Conservation (phyloP, 2,888 invertebrate species). For the Cosmopolites sordidus region DNA sequence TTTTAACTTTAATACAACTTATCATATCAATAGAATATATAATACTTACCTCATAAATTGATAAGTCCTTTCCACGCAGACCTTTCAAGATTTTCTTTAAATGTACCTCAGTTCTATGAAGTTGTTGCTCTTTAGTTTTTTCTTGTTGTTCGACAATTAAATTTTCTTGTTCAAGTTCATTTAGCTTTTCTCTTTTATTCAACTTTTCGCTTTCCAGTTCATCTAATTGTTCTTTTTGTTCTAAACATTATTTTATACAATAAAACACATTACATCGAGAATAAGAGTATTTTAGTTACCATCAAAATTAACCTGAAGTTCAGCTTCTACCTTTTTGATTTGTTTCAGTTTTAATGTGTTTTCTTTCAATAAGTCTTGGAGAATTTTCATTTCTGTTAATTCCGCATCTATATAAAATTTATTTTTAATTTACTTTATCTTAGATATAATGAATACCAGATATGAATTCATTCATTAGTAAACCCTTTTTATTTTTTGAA, state of each 20-base stretch:
- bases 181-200: constrained; percentile 29
- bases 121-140: constrained; percentile 45
- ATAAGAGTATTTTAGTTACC: constrained; percentile 26
- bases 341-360: constrained; percentile 30
- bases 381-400: constrained; percentile 50
- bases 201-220: constrained; percentile 19
- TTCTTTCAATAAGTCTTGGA: constrained; percentile 45
- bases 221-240: constrained; percentile 18
- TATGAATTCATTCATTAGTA: no score
- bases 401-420: constrained; percentile 53
- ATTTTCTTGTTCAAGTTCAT: constrained; percentile 35
- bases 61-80: constrained; percentile 39
- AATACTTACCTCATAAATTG: constrained; percentile 41
- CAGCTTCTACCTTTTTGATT: constrained; percentile 33
- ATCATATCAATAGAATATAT: no score
- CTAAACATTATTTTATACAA: no score
- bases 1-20: no score
- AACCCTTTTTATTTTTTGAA: no score
- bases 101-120: constrained; percentile 49
- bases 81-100: constrained; percentile 47
- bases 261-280: no score
- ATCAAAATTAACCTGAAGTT: constrained; percentile 33
- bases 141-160: constrained; percentile 32
- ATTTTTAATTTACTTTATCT: no score
- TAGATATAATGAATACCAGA: no score